These are phyloP conservation scores for Lasioglossum baleicum DNA, from an alignment of 1,140 invertebrate species.

Conservation along the genomic window DNA sequence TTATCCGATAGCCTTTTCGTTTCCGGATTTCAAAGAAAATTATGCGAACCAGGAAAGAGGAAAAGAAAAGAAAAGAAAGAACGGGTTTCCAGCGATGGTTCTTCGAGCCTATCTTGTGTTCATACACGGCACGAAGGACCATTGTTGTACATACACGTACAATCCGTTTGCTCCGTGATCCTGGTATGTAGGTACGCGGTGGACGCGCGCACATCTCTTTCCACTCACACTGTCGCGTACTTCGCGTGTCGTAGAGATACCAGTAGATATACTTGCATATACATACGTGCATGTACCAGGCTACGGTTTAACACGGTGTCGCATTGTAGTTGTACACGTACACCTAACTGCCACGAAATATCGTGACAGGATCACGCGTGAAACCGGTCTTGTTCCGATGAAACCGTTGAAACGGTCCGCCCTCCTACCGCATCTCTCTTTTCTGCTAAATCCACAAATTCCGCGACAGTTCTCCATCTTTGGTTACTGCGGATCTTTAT, in stretches of 20 bases:
- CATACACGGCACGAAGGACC: constrained; percentile 34
- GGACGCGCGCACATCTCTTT: constrained; percentile 30
- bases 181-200: constrained; percentile 7
- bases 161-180: background rate
- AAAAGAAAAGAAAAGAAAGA: constrained; percentile 19
- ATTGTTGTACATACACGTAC: constrained; percentile 51
- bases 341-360: background rate
- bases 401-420: constrained; percentile 8
- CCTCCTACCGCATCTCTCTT: constrained; percentile 7
- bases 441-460: background rate
- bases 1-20: background rate
- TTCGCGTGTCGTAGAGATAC: too few species aligned
- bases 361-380: constrained; percentile 46
- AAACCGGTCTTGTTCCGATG: constrained; percentile 53
- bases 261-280: background rate
- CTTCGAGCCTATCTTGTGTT: constrained; percentile 19
- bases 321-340: background rate
- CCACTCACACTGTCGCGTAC: constrained; percentile 10
- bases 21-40: constrained; percentile 25
- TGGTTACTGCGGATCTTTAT: too few species aligned
- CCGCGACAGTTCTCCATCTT: background rate
- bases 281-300: background rate
- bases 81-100: constrained; percentile 31
- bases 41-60: constrained; percentile 15
- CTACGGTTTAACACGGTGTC: constrained; percentile 13